phyloP scores from a whole-genome alignment of 2,888 invertebrate species.

The Nymphalis c-album region DNA sequence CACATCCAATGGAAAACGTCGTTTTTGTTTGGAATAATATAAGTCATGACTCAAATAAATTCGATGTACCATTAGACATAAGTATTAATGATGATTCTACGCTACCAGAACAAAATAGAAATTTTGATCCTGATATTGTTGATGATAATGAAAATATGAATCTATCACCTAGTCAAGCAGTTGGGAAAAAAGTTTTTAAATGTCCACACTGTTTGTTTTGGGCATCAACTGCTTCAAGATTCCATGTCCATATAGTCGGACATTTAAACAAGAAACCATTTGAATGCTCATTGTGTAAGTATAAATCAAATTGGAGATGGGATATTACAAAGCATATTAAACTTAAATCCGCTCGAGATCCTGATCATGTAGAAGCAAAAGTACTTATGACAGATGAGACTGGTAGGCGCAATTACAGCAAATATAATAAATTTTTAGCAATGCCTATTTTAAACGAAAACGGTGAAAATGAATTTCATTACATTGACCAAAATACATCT shows the following conservation, averaged over 20 bases:
- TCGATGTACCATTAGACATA: constrained; percentile 69
- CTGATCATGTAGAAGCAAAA: constrained; percentile 89
- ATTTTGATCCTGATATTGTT: constrained; percentile 63
- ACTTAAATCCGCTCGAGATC: constrained; percentile 92
- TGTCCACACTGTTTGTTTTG: constrained; percentile 96
- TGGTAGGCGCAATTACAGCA: constrained; percentile 93
- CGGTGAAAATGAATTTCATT: constrained; percentile 75
- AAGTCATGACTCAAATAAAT: constrained; percentile 66
- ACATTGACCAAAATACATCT: constrained; percentile 64
- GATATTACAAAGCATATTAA: constrained; percentile 98
- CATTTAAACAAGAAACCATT: constrained; percentile 96
- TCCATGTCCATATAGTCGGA: constrained; percentile 96
- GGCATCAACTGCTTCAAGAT: constrained; percentile 95
- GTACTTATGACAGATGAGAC: constrained; percentile 96
- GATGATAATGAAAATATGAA: constrained; percentile 82
- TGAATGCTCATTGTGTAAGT: constrained; percentile 96
- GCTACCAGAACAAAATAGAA: constrained; percentile 61
- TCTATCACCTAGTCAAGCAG: constrained; percentile 83
- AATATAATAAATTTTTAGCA: constrained; percentile 93
- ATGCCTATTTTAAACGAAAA: constrained; percentile 83
- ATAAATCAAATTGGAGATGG: constrained; percentile 98
- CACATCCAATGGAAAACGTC: constrained; percentile 90
- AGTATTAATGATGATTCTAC: constrained; percentile 75
- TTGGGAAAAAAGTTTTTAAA: constrained; percentile 91
- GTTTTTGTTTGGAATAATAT: constrained; percentile 92